Percentiles rank a stretch among this genome's conserved stretches.
phyloP scores from a whole-genome alignment of 2,797 vertebrate species.

The Dendrocincla tyrannina region DNA sequence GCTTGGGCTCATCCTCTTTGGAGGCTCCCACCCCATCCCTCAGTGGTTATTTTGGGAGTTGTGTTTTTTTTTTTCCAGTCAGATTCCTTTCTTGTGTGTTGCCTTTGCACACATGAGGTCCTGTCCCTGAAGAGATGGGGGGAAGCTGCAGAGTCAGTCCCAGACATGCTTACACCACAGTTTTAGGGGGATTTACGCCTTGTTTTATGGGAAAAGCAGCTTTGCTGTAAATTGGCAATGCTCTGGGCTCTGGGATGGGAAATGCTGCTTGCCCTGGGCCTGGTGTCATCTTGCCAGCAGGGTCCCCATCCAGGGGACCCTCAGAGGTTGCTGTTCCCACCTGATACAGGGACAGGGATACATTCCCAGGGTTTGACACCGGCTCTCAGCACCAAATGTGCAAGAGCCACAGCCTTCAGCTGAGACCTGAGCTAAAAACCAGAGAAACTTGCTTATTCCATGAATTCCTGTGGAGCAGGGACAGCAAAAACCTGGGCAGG shows the following conservation, averaged over 20 bases:
- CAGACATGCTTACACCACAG: rapidly evolving
- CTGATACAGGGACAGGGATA: rapidly evolving
- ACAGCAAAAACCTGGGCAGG: not conserved
- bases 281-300: not conserved
- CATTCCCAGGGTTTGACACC: not conserved
- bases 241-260: rapidly evolving
- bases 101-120: not conserved
- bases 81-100: not conserved
- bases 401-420: not conserved
- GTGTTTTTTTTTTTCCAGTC: rapidly evolving
- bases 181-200: not conserved
- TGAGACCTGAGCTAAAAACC: not conserved
- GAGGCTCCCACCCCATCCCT: not conserved
- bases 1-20: not conserved
- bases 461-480: not conserved
- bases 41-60: not conserved
- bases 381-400: not conserved
- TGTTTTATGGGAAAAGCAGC: rapidly evolving
- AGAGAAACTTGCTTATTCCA: not conserved
- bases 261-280: not conserved
- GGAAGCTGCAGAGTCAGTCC: not conserved
- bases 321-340: not conserved
- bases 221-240: rapidly evolving
- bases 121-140: not conserved
- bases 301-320: rapidly evolving